Evolutionary conservation across 2,797 vertebrate genomes (phyloP).

Genomic region (Sorex maritimensis): DNA sequence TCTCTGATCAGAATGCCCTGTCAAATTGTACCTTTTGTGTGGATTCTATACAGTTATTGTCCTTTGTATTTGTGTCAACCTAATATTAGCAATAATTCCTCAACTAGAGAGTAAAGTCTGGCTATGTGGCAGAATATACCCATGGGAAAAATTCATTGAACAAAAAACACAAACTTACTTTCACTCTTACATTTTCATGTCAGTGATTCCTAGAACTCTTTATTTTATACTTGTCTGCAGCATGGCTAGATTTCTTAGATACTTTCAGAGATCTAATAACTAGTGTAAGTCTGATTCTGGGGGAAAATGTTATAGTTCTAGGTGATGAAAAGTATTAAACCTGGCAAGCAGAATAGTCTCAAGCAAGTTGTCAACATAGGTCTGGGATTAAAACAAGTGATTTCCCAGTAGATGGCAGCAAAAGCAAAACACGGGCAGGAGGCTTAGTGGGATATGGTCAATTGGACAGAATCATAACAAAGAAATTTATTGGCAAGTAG

Average conservation of each 20-base stretch:
- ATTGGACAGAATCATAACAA: background rate
- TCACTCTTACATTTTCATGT: background rate
- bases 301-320: background rate
- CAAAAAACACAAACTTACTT: background rate
- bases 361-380: background rate
- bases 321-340: background rate
- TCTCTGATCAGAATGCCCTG: background rate
- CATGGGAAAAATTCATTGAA: background rate
- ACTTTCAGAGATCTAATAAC: background rate
- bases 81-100: background rate
- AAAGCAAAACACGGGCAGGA: conserved; percentile 54
- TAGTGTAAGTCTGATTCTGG: background rate
- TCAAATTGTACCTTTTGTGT: background rate
- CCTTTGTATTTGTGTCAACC: background rate
- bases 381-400: background rate
- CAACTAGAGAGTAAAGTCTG: background rate
- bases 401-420: conserved; percentile 76
- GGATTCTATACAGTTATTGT: background rate
- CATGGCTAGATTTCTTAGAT: background rate
- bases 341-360: background rate
- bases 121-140: background rate
- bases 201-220: background rate
- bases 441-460: background rate
- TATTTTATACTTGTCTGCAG: no score
- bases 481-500: background rate